These are phyloP conservation scores for Cotesia typhae DNA, from an alignment of 1,140 invertebrate genomes.

Conservation along the genomic window DNA sequence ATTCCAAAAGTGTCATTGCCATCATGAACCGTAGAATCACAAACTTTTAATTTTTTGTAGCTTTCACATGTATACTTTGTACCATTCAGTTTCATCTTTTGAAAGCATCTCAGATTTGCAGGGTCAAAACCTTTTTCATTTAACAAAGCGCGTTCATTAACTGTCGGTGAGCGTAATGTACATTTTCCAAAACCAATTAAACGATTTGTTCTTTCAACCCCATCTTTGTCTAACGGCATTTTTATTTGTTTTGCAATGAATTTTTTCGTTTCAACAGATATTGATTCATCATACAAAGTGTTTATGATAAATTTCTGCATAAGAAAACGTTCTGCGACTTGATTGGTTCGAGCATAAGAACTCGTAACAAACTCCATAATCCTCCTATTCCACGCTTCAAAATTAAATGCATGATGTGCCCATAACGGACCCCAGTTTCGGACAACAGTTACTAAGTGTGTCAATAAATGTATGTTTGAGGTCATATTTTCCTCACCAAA, in stretches of 20 bases:
- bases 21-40: conserved; percentile 13
- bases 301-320: no score
- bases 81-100: conserved; percentile 18
- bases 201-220: neutral
- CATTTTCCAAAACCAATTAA: neutral
- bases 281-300: no score
- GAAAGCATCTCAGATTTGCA: neutral
- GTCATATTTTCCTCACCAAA: conserved; percentile 1
- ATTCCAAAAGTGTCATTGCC: conserved; percentile 3
- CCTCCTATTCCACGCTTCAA: conserved; percentile 3
- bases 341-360: neutral
- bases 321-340: conserved; percentile 1
- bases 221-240: neutral
- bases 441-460: neutral
- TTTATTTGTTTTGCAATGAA: neutral
- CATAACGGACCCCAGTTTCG: conserved; percentile 2
- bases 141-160: neutral
- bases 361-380: conserved; percentile 2
- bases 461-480: neutral
- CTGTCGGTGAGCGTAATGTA: neutral
- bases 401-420: neutral
- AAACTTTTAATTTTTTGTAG: conserved; percentile 9
- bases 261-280: no score
- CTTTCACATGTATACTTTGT: conserved; percentile 1
- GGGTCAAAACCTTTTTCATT: neutral